Evolutionary conservation across 2,888 invertebrate species (phyloP), one percentile per base, ranked within the genome.

Genomic region (Serripes groenlandicus): DNA sequence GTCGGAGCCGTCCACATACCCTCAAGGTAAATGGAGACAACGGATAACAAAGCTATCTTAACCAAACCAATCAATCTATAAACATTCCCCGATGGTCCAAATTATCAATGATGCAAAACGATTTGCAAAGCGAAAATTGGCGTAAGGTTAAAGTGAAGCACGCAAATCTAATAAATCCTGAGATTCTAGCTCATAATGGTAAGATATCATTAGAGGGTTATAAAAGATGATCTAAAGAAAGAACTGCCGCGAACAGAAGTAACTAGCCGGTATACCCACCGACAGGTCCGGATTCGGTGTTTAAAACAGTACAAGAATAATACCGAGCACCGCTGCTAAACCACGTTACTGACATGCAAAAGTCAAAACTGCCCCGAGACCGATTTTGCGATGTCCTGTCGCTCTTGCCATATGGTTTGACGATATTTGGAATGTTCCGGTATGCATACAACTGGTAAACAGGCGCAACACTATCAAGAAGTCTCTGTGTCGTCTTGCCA

Each of bases 1-100:
- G 69, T 69, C 42, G 75, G 75, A 58, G 68, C 75, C 18, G 26
- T 75, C 15, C 75, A 69, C 23, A 42, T 75, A 3, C 75, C 69
- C 3, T 34, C 35, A 68, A n/a, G n/a, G 68, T 56, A 58, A 52
- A 37, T 66, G 56, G 26, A 2, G 66, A 30, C n/a, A 42, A 49
- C 7, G n/a, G 21, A 26, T 42, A 7, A 42, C 42, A 7, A 15
- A 42, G 15, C 42, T 42, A 15, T 11, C 42, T 11, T 7, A 15
- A 42, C 42, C 42, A 7, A 15, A 42, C 42, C 7, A 42, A 11
- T 42, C 42, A 11, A 42, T 42, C 15, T 15, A 42, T 11, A 7
- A 15, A 15, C 7, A 42, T 7, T 42, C 42, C 42, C 15, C 42
- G 7, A 42, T 42, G 42, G 42, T 42, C 15, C 42, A 42, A 15